Percentiles rank a stretch among this genome's conserved stretches.
phyloP scores from a whole-genome alignment of 2,797 vertebrate genomes.

The Anguilla marmorata region DNA sequence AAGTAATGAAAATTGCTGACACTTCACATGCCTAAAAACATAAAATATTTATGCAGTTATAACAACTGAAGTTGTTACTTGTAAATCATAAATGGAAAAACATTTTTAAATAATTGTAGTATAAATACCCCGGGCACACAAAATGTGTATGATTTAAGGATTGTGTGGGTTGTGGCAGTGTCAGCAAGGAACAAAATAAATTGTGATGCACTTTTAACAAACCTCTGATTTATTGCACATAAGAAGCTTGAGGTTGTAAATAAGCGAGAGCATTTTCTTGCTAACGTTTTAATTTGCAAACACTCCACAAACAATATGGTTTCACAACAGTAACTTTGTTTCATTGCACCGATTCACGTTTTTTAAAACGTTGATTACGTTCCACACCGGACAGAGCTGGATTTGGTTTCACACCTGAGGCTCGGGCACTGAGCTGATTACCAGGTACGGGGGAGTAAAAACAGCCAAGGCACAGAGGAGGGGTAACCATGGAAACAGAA shows the following conservation, averaged over 20 bases:
- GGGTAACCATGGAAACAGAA: neutral
- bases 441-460: neutral
- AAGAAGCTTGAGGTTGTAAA: neutral
- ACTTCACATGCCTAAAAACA: neutral
- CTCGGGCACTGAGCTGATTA: neutral
- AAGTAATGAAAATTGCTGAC: neutral
- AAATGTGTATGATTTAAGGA: neutral
- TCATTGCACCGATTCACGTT: neutral
- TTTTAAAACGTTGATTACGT: neutral
- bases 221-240: neutral
- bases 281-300: slow-evolving; percentile 7
- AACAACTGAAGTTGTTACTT: neutral
- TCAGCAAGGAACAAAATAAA: neutral
- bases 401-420: neutral
- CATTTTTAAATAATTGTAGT: neutral
- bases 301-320: neutral
- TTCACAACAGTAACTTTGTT: slow-evolving; percentile 16
- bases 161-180: neutral
- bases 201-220: neutral
- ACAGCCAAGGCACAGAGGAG: slow-evolving; percentile 12
- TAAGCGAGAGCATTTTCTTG: neutral
- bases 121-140: neutral
- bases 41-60: neutral
- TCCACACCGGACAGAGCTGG: neutral
- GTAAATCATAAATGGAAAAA: neutral